phyloP scores from a whole-genome alignment of 2,113 vertebrate species.

The Trichomycterus rosablanca region DNA sequence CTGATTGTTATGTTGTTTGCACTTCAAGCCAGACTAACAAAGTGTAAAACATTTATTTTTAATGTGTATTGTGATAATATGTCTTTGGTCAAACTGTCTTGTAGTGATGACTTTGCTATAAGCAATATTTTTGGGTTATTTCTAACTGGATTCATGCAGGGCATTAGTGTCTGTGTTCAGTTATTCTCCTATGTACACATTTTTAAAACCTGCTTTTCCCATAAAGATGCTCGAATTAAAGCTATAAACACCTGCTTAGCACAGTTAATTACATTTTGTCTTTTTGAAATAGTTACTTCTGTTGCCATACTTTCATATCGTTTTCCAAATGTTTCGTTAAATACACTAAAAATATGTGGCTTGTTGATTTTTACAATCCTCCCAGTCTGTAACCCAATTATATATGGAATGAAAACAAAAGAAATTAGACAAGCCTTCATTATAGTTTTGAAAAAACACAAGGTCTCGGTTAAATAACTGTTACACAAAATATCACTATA shows the following conservation, averaged over 20 bases:
- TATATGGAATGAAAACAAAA: conserved; percentile 38
- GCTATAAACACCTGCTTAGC: conserved; percentile 41
- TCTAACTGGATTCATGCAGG: conserved; percentile 37
- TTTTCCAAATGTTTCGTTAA: conserved; percentile 12
- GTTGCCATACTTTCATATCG: conserved; percentile 34
- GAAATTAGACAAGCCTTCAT: no score
- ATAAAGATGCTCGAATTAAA: conserved; percentile 37
- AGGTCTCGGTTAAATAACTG: no score
- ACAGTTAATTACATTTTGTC: conserved; percentile 25
- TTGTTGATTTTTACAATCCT: conserved; percentile 29
- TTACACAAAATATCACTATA: no score
- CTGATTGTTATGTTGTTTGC: conserved; percentile 29
- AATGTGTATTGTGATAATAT: conserved; percentile 44
- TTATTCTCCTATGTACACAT: conserved; percentile 42
- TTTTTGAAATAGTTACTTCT: conserved; percentile 19
- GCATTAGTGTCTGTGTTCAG: conserved; percentile 20
- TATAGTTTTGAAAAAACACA: no score
- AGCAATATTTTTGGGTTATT: conserved; percentile 45
- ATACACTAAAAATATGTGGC: conserved; percentile 21
- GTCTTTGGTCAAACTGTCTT: conserved; percentile 37
- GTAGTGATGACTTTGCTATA: conserved; percentile 29
- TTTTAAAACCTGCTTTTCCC: conserved; percentile 28
- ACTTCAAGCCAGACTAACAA: conserved; percentile 30
- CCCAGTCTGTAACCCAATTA: conserved; percentile 38
- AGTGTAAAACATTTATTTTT: conserved; percentile 29